A percentile compares a stretch with the other conserved stretches of the same genome.
Conservation (phyloP, 2,113 vertebrate species). For the Odontophorus gujanensis region DNA sequence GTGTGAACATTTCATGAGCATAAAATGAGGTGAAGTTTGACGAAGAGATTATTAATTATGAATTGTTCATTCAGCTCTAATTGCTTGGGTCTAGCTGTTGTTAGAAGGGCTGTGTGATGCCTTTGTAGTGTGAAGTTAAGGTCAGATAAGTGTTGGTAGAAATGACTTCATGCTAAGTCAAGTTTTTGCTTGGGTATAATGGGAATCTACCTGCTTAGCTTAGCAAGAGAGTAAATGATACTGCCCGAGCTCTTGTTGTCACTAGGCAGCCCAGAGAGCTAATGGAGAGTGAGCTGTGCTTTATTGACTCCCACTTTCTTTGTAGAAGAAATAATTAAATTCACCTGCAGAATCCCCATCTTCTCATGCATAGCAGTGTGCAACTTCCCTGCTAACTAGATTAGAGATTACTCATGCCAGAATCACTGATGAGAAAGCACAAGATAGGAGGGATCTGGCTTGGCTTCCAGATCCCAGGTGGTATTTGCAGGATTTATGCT, state of each 20-base stretch:
- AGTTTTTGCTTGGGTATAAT: neutral
- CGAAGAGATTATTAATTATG: slow-evolving; percentile 2
- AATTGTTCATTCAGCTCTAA: slow-evolving; percentile 52
- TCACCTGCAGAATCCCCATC: slow-evolving; percentile 24
- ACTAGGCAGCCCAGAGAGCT: neutral
- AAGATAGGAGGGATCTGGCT: neutral
- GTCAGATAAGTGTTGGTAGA: slow-evolving; percentile 1
- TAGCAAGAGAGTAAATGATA: neutral
- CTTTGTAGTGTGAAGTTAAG: neutral
- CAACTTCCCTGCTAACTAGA: slow-evolving; percentile 26
- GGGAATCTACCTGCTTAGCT: neutral
- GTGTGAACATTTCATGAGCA: neutral
- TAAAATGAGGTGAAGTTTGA: neutral
- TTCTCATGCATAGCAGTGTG: neutral
- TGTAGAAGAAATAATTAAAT: slow-evolving; percentile 20
- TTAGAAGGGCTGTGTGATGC: neutral
- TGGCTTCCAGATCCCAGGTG: slow-evolving; percentile 17
- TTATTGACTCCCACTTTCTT: slow-evolving; percentile 21
- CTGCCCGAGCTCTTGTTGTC: neutral
- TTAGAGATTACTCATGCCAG: slow-evolving; percentile 17
- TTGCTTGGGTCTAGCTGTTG: slow-evolving; percentile 25
- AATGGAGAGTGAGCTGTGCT: neutral
- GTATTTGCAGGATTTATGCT: neutral
- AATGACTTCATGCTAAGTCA: slow-evolving; percentile 4
- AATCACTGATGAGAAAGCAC: neutral